These are phyloP conservation scores for Agrypnia vestita DNA, from an alignment of 1,140 invertebrate species.

Conservation along the genomic window DNA sequence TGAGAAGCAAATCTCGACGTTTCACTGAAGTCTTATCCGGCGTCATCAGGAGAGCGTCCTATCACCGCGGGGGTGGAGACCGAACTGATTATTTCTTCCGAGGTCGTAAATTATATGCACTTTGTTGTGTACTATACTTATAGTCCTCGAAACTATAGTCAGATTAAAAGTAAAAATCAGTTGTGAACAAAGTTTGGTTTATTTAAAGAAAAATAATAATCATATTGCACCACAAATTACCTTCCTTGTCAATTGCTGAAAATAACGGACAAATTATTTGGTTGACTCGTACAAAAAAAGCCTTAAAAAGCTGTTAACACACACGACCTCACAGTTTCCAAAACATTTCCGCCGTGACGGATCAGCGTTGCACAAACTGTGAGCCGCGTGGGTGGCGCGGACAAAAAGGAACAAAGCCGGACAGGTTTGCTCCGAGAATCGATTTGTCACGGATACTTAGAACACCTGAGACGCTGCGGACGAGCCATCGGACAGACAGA, in stretches of 20 bases:
- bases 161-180: too few relatives aligned
- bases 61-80: too few relatives aligned
- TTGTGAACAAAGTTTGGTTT: too few relatives aligned
- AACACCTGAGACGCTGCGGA: conserved; percentile 17
- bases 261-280: background rate
- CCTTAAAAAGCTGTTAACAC: conserved; percentile 20
- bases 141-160: too few relatives aligned
- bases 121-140: too few relatives aligned
- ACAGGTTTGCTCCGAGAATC: conserved; percentile 47
- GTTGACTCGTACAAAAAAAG: background rate
- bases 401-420: conserved; percentile 11
- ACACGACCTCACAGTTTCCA: conserved; percentile 36
- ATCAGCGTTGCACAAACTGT: conserved; percentile 55
- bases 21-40: too few relatives aligned
- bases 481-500: background rate
- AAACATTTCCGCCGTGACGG: conserved; percentile 39
- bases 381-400: conserved; percentile 45
- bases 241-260: background rate
- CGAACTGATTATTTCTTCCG: too few relatives aligned
- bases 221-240: background rate
- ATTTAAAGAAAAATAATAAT: too few relatives aligned
- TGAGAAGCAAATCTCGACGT: too few relatives aligned
- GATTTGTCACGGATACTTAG: conserved; percentile 57
- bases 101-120: too few relatives aligned
- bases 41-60: too few relatives aligned